Evolutionary conservation across 2,888 invertebrate species (phyloP).

Genomic region (Clostera curtula): DNA sequence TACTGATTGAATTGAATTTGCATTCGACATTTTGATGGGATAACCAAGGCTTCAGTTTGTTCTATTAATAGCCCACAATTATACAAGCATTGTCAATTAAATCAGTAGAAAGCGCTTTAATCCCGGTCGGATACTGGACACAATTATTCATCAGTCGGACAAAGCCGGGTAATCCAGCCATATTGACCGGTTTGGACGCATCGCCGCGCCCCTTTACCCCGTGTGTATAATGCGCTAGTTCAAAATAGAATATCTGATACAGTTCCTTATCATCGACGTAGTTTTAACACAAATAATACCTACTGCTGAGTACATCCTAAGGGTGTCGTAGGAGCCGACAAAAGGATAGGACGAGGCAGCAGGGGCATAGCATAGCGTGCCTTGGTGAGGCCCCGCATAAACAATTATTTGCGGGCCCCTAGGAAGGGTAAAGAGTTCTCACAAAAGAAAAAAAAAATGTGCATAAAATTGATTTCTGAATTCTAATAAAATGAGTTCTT

Average conservation of each 20-base stretch:
- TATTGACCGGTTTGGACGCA: constrained; percentile 55
- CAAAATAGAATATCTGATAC: constrained; percentile 47
- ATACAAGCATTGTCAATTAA: constrained; percentile 66
- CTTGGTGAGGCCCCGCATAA: too few relatives aligned
- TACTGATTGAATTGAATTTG: constrained; percentile 6
- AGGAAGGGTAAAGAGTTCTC: too few relatives aligned
- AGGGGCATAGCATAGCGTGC: too few relatives aligned
- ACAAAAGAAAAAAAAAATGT: too few relatives aligned
- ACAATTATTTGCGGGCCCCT: too few relatives aligned
- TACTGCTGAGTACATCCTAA: too few relatives aligned
- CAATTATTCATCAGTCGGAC: constrained; percentile 69
- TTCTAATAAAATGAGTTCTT: too few relatives aligned
- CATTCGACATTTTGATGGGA: constrained; percentile 28
- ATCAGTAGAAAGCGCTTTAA: constrained; percentile 66
- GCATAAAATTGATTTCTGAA: too few relatives aligned
- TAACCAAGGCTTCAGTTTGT: constrained; percentile 43
- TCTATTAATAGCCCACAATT: constrained; percentile 61
- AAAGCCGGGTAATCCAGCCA: constrained; percentile 61
- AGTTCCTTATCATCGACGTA: too few relatives aligned
- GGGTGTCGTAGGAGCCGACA: too few relatives aligned
- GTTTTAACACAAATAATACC: too few relatives aligned
- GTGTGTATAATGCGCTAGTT: constrained; percentile 35
- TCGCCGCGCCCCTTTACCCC: constrained; percentile 28
- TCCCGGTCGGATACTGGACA: constrained; percentile 62
- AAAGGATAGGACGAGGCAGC: too few relatives aligned